phyloP scores from a whole-genome alignment of 2,797 vertebrate genomes.

The Pyrocephalus nanus region DNA sequence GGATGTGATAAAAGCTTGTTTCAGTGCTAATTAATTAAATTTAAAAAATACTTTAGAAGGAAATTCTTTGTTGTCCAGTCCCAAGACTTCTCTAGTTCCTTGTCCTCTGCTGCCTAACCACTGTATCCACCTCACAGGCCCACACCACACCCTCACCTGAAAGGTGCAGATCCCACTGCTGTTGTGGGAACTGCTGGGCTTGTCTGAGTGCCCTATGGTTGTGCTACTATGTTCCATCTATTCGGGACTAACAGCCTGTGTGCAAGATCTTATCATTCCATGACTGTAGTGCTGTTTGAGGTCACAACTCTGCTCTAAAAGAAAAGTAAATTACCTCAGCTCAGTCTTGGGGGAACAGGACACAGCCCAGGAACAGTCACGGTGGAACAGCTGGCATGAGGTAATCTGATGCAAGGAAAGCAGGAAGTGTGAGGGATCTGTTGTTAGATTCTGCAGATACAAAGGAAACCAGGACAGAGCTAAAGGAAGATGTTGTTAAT shows the following conservation, averaged over 20 bases:
- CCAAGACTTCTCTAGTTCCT: not conserved
- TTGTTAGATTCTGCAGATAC: not conserved
- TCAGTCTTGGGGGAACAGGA: not conserved
- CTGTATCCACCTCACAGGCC: not conserved
- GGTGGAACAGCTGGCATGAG: not conserved
- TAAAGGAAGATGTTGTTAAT: not conserved
- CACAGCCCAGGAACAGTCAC: not conserved
- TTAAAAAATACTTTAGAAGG: not conserved
- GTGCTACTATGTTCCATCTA: not conserved
- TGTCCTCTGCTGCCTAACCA: not conserved
- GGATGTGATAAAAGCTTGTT: not conserved
- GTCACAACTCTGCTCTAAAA: not conserved
- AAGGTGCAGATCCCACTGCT: not conserved
- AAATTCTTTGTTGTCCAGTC: not conserved
- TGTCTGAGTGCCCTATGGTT: fast-evolving
- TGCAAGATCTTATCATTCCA: not conserved
- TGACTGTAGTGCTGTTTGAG: not conserved
- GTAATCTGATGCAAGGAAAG: not conserved
- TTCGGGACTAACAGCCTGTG: not conserved
- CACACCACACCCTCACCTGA: not conserved
- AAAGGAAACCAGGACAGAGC: not conserved
- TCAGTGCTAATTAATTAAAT: not conserved
- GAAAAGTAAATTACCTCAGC: not conserved
- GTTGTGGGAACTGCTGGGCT: not conserved
- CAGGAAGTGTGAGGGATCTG: not conserved